Conservation (phyloP, 92 coral and sea anemone species). For the Parazoanthus darwini region DNA sequence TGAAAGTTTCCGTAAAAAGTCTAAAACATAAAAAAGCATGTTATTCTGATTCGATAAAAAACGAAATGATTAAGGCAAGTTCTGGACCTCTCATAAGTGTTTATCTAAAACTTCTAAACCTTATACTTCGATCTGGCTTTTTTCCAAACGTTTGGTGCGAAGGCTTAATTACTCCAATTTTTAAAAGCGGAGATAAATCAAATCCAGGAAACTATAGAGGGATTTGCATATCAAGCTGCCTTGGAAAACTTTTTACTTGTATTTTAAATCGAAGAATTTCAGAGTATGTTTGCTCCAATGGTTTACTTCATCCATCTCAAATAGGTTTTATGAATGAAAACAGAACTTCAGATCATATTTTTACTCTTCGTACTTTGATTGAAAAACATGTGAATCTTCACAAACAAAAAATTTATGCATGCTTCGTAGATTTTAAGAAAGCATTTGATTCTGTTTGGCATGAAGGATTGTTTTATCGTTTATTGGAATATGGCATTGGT, state of each 20-base stretch:
- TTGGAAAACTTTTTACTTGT: conserved; percentile 15
- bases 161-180: conserved; percentile 1
- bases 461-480: not conserved
- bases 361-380: not conserved
- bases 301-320: conserved; percentile 37
- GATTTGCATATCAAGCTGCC: conserved; percentile 4
- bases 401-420: not conserved
- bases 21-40: not conserved
- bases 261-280: conserved; percentile 19
- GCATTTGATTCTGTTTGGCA: too few species aligned
- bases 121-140: conserved; percentile 19
- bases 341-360: conserved; percentile 1
- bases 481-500: conserved; percentile 3
- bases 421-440: too few species aligned
- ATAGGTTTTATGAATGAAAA: conserved; percentile 34
- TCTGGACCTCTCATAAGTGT: not conserved
- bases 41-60: not conserved
- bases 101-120: conserved; percentile 29
- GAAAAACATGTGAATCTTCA: not conserved
- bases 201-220: conserved; percentile 26
- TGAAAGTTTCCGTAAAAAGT: not conserved
- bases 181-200: conserved; percentile 17
- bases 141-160: conserved; percentile 7
- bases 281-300: not conserved
- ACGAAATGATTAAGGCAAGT: conserved; percentile 28